phyloP scores from a whole-genome alignment of 2,888 invertebrate species.

The Gandaritis pyraliata region DNA sequence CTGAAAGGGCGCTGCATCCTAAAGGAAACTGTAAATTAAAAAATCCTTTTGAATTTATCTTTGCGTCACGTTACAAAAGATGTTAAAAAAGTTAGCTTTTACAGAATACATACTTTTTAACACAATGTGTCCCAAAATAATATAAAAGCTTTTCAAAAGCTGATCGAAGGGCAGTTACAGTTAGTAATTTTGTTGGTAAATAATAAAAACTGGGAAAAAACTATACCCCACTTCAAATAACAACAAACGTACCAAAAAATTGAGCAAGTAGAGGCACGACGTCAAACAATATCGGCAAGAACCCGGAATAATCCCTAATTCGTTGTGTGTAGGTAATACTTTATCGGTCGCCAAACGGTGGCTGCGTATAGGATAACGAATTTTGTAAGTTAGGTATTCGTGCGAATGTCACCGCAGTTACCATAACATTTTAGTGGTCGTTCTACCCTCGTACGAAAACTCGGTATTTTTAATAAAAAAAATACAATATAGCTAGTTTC shows the following conservation, averaged over 20 bases:
- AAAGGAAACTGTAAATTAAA: slow-evolving; percentile 61
- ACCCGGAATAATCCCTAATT: slow-evolving; percentile 62
- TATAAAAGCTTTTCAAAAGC: background rate
- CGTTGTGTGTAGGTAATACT: slow-evolving; percentile 60
- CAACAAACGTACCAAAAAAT: slow-evolving; percentile 44
- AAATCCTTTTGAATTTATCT: slow-evolving; percentile 51
- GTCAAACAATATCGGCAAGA: slow-evolving; percentile 58
- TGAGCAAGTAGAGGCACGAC: slow-evolving; percentile 52
- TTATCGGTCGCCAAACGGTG: slow-evolving; percentile 62
- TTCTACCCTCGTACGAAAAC: slow-evolving; percentile 77
- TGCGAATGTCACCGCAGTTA: slow-evolving; percentile 79
- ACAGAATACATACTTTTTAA: slow-evolving; percentile 7
- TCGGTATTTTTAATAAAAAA: slow-evolving; percentile 80
- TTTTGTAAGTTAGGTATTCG: slow-evolving; percentile 80
- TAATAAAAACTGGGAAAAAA: background rate
- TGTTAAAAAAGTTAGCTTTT: slow-evolving; percentile 18
- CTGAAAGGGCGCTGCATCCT: slow-evolving; percentile 60
- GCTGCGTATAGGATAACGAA: slow-evolving; percentile 67
- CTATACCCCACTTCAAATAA: slow-evolving; percentile 15
- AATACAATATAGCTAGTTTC: slow-evolving; percentile 77
- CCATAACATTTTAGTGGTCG: slow-evolving; percentile 80
- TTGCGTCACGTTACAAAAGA: slow-evolving; percentile 43
- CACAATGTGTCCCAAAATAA: background rate
- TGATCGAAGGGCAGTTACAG: background rate
- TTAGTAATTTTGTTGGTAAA: slow-evolving; percentile 2